These are phyloP conservation scores for Epistrophe eligans DNA, from an alignment of 2,888 invertebrate genomes.

Conservation along the genomic window DNA sequence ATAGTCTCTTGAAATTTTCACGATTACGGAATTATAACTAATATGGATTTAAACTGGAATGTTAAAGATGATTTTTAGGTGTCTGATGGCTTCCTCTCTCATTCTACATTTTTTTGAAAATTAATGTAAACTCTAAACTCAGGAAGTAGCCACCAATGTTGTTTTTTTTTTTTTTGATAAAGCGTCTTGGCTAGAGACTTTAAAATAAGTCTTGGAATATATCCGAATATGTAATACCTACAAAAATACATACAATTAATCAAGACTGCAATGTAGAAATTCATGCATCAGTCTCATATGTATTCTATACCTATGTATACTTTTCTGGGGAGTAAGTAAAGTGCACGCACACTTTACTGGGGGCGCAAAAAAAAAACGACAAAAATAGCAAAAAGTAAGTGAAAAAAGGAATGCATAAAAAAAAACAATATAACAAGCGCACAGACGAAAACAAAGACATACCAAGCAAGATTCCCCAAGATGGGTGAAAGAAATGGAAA, in stretches of 20 bases:
- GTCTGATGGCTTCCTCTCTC: too few species aligned
- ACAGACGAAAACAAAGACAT: conserved; percentile 6
- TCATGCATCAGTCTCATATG: neutral
- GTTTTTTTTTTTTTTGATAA: too few species aligned
- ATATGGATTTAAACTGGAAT: too few species aligned
- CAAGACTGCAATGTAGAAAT: neutral
- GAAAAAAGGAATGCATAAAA: conserved; percentile 9
- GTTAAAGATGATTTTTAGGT: too few species aligned
- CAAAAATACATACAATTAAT: neutral
- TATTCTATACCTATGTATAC: too few species aligned
- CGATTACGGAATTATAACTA: too few species aligned
- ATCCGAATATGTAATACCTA: neutral
- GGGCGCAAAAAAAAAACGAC: neutral
- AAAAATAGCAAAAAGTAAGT: neutral
- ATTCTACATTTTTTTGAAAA: too few species aligned
- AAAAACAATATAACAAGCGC: conserved; percentile 2
- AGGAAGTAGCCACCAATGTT: too few species aligned
- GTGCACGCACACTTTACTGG: conserved; percentile 16
- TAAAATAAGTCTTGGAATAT: neutral
- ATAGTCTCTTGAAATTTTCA: too few species aligned
- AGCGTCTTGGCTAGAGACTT: neutral
- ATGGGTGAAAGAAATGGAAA: neutral
- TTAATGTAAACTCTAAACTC: too few species aligned
- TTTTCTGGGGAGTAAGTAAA: neutral
- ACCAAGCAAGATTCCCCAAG: conserved; percentile 10